phyloP scores from a whole-genome alignment of 2,113 vertebrate genomes.

The Larimichthys polyactis region DNA sequence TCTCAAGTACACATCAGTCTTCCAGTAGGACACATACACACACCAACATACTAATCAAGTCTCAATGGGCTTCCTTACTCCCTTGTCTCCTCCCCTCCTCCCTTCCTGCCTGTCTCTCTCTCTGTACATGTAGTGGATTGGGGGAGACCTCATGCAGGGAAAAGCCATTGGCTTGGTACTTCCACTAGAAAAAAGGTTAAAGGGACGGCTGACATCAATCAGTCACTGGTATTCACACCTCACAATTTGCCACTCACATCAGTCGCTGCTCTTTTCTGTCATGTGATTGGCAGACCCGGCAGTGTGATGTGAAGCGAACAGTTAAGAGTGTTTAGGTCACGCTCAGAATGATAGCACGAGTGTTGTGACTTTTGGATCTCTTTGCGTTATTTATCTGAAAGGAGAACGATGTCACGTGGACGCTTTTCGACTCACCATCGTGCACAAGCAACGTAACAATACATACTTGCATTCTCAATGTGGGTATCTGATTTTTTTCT shows the following conservation, averaged over 20 bases:
- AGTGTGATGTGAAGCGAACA: conserved; percentile 26
- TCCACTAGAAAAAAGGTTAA: conserved; percentile 25
- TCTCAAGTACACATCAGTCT: conserved; percentile 66
- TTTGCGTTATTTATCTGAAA: neutral
- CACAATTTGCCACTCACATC: conserved; percentile 8
- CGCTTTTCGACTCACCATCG: neutral
- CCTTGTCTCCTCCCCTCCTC: conserved; percentile 36
- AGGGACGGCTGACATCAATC: conserved; percentile 36
- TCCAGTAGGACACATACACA: conserved; percentile 62
- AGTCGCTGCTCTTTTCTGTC: conserved; percentile 1
- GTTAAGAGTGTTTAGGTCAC: neutral
- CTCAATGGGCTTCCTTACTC: conserved; percentile 37
- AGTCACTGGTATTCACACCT: conserved; percentile 38
- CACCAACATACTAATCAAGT: conserved; percentile 48
- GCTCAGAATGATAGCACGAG: neutral
- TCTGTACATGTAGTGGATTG: conserved; percentile 7
- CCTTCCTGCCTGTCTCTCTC: neutral
- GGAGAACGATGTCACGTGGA: neutral
- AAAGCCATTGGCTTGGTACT: neutral
- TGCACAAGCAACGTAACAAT: neutral
- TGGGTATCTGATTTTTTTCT: too few relatives aligned
- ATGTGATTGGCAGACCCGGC: conserved; percentile 22
- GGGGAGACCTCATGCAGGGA: conserved; percentile 19
- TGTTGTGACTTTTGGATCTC: neutral
- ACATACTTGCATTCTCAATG: too few relatives aligned